A percentile compares a stretch with the other conserved stretches of the same genome.
These are phyloP conservation scores for Delia radicum DNA, from an alignment of 1,140 invertebrate genomes.

Conservation along the genomic window DNA sequence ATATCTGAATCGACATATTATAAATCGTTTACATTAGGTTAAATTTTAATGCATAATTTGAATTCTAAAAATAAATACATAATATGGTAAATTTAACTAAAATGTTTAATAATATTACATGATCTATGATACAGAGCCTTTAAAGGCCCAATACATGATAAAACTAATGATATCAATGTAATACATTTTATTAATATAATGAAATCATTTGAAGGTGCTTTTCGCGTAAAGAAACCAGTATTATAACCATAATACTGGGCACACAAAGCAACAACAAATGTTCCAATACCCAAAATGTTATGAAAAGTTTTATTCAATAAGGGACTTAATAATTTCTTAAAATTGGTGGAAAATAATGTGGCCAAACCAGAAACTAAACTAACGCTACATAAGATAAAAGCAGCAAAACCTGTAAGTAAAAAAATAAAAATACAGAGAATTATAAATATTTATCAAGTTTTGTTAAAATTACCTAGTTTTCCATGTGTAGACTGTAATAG, in stretches of 20 bases:
- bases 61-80: background rate
- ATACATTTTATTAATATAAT: constrained; percentile 42
- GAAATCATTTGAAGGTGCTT: constrained; percentile 33
- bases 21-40: background rate
- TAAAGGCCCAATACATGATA: constrained; percentile 42
- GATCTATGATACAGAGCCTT: constrained; percentile 41
- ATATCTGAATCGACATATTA: background rate
- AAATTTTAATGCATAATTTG: background rate
- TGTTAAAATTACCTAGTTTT: constrained; percentile 40
- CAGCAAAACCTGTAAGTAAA: constrained; percentile 37
- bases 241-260: constrained; percentile 52
- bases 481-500: constrained; percentile 39
- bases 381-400: constrained; percentile 35
- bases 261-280: constrained; percentile 42
- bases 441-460: background rate
- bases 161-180: constrained; percentile 40
- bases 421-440: background rate
- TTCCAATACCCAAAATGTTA: constrained; percentile 45
- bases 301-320: constrained; percentile 48
- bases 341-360: constrained; percentile 41
- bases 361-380: constrained; percentile 43
- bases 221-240: constrained; percentile 42
- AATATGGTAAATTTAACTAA: background rate
- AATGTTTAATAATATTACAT: constrained; percentile 34
- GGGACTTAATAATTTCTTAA: constrained; percentile 42